Base-by-base conservation (phyloP, 2,797 vertebrate species). In the Crenichthys baileyi region DNA sequence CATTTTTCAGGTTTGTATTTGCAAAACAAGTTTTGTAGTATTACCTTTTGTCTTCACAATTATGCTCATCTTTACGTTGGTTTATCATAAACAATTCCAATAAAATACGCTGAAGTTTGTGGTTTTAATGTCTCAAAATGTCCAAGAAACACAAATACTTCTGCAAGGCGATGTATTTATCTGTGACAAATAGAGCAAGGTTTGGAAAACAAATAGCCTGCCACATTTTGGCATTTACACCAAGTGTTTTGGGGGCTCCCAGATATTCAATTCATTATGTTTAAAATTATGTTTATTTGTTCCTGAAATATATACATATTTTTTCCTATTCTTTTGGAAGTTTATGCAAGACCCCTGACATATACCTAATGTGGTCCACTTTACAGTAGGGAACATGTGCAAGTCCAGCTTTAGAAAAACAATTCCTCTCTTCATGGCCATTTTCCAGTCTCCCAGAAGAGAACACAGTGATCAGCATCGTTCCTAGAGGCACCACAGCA, bases 401-500 rank as follows among this genome's bases (percentile, higher is more conserved):
- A 7, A n/a, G 55, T 84, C 73, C 0, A 26, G 48, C 55, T 71
- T 74, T 63, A 41, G 4, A 75, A 79, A 36, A 20, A 83, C 71
- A n/a, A 31, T 15, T 51, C 22, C 44, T n/a, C 22, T 44, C 44
- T 65, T 26, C 31, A 29, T 8, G 36, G 24, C 48, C 5, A 29
- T 71, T 71, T 24, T 63, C 77, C 26, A 41, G 74, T 78, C 24
- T 70, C 53, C 29, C 48, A 74, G 18, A 61, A 77, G 29, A 79
- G 71, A 51, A 82, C 24, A 51, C 12, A 8, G 24, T n/a, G 58
- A 76, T 74, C 75, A 26, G 29, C 48, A 26, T 20, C 58, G 20
- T 78, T 72, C 65, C 44, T 70, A 39, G n/a, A 80, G 50, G 79
- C 80, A 84, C 22, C 72, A 73, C 70, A 72, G 61, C 51, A 63